phyloP scores from a whole-genome alignment of 2,113 vertebrate genomes.

The Periophthalmodon schlosseri region DNA sequence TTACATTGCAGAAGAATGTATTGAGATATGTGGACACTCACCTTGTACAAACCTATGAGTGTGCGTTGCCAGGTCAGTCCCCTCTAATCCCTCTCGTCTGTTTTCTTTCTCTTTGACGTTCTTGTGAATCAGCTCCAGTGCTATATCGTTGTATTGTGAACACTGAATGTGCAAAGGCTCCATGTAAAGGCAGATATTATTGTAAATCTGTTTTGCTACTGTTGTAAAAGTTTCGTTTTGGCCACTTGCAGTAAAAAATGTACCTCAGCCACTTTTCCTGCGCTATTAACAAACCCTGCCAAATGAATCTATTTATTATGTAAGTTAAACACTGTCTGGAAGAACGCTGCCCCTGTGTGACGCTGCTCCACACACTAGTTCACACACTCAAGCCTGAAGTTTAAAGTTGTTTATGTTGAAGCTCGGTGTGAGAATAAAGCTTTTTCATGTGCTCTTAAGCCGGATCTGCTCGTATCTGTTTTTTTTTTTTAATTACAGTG shows the following conservation, averaged over 20 bases:
- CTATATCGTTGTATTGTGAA: conserved; percentile 72
- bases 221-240: conserved; percentile 76
- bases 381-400: conserved; percentile 78
- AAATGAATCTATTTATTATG: conserved; percentile 77
- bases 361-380: conserved; percentile 78
- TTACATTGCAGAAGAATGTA: conserved; percentile 58
- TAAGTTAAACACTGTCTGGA: conserved; percentile 73
- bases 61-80: conserved; percentile 48
- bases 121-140: conserved; percentile 73
- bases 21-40: conserved; percentile 14
- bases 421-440: conserved; percentile 88
- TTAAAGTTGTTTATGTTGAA: conserved; percentile 83
- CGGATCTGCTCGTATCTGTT: not conserved
- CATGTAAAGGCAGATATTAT: conserved; percentile 63
- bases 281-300: conserved; percentile 74
- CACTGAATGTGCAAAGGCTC: conserved; percentile 74
- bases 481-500: not conserved
- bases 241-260: conserved; percentile 62
- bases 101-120: conserved; percentile 84
- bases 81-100: conserved; percentile 24
- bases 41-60: conserved; percentile 25
- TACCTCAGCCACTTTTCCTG: conserved; percentile 51
- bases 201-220: conserved; percentile 73
- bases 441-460: conserved; percentile 69
- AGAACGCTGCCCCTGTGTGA: conserved; percentile 76